Base-by-base conservation (phyloP, 2,888 invertebrate genomes). In the Rhaphigaster nebulosa region DNA sequence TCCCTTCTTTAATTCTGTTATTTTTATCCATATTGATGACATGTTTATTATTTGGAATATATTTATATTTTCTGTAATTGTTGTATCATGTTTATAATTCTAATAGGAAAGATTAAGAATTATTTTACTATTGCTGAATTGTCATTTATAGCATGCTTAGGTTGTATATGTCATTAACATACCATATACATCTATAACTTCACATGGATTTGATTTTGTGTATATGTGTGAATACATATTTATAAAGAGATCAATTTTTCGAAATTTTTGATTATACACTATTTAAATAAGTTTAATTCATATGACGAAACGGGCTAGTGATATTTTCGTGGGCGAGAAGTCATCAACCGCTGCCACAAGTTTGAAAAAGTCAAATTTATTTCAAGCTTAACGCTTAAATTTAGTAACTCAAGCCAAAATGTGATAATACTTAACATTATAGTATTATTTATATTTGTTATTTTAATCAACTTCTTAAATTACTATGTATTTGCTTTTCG, bases 271-370 rank as follows among this genome's bases (percentile, higher is more conserved):
- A 15, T 76, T 23, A 13, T 20, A 1, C 20, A 76, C 20, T 76
- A 76, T 76, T 76, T 38, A 76, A 76, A 76, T 76, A 34, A 38
- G 38, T 6, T 76, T 76, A 1, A 76, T 76, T 76, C 34, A 38
- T 10, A 38, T 38, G 70, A 34, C 70, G 18, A 23, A 76, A 76
- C 10, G 20, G 38, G 34, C 38, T 76, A 6, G 38, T 76, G 70
- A 76, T 76, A 76, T 76, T 76, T 76, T 76, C 70, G 70, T 76
- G 70, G 70, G 70, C 70, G 70, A 23, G 70, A 76, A 76, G 70
- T 76, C 70, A 76, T 38, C 70, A 76, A 76, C 70, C 70, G 34
- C 70, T 76, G 70, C 38, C 38, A 1, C 34, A 76, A 76, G 70
- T 76, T 38, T 76, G 34, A 38, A 38, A 76, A 38, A 76, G 18